These are phyloP conservation scores for Anhinga rufa DNA, from an alignment of 2,113 vertebrate genomes.

Conservation along the genomic window DNA sequence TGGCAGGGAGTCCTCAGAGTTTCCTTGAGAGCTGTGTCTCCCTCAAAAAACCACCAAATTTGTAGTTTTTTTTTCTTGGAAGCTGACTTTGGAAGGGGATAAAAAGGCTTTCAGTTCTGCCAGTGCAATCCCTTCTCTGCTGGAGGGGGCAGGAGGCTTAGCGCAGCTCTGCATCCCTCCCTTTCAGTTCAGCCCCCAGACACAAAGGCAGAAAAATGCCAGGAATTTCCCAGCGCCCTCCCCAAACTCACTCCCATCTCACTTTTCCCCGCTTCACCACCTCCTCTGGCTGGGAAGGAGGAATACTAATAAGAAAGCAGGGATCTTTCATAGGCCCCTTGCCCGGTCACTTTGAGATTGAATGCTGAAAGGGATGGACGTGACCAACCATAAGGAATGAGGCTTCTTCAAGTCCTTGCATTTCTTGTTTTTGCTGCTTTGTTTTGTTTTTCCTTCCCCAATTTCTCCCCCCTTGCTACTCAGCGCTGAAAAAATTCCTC, in stretches of 20 bases:
- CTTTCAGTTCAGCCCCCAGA: conserved; percentile 64
- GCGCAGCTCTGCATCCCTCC: conserved; percentile 21
- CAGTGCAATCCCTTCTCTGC: neutral
- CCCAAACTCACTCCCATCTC: conserved; percentile 15
- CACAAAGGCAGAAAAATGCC: conserved; percentile 75
- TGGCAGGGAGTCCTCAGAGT: neutral
- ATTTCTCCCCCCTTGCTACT: neutral
- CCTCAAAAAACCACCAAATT: neutral
- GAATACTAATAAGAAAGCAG: conserved; percentile 4
- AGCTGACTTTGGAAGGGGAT: neutral
- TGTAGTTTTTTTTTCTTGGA: neutral
- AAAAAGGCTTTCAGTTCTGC: conserved; percentile 13
- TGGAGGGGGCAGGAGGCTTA: conserved; percentile 42
- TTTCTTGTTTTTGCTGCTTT: neutral
- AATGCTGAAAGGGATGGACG: neutral
- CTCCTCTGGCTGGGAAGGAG: neutral
- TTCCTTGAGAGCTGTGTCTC: neutral
- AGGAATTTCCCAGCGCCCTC: conserved; percentile 74
- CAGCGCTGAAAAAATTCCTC: neutral
- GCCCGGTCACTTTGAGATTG: neutral
- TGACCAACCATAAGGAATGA: conserved; percentile 13
- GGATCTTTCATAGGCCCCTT: neutral
- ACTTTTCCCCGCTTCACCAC: neutral
- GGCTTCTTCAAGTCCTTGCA: neutral
- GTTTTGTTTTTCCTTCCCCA: neutral